Base-by-base conservation (phyloP, 2,797 vertebrate genomes). In the Myiothlypis coronata region DNA sequence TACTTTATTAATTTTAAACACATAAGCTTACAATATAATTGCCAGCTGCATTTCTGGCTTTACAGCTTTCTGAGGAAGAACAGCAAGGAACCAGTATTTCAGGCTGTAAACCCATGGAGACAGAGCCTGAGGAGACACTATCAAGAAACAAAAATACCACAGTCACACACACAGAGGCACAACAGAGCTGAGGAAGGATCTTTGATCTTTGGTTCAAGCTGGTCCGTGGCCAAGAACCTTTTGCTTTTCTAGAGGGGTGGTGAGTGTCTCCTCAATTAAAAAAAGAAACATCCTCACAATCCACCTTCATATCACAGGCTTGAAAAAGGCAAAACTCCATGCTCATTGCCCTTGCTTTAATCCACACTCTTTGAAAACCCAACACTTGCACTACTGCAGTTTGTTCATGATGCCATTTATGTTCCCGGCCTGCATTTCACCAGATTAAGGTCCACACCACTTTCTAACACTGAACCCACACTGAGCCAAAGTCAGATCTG, bases 31-130 rank as follows among this genome's bases (percentile, higher is more conserved):
- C 24, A 89, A 71, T 78, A 47, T 78, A 96, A 95, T 92, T 93
- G 55, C 27, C 35, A 65, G 83, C 71, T 93, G 50, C 37, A 35
- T 61, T 94, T 93, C 92, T 94, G 87, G 87, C 69, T 92, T 89
- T 91, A 56, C 82, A 76, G 39, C 87, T 83, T 96, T 91, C 82
- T 69, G 61, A 87, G 55, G 65, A 90, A 93, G 93, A 83, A n/a
- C 39, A 75, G 15, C 4, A 34, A 93, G n/a, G 79, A 94, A 96
- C 91, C 61, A 90, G 93, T 94, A 91, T 95, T 96, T 96, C 95
- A 93, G 83, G 89, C 71, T 95, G 71, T 41, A 87, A 90, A 87
- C 8, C 34, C 35, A 1, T 50, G n/a, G 82, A 93, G 76, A 83
- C 78, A 83, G 60, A 90, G 92, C 71, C 89, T 78, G 76, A 89